These are phyloP conservation scores for Lithosia quadra DNA, from an alignment of 2,888 invertebrate genomes.

Conservation along the genomic window DNA sequence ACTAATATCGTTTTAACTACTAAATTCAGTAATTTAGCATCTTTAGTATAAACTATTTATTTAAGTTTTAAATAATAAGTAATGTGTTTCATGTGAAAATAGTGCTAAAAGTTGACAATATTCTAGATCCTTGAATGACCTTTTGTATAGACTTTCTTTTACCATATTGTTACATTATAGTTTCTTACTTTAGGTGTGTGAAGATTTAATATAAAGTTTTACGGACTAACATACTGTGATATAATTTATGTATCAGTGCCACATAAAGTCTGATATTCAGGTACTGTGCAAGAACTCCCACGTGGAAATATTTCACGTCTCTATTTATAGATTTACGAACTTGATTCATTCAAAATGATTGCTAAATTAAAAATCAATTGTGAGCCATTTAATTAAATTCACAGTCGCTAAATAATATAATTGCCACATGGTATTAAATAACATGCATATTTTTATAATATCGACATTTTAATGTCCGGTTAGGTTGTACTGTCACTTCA, in stretches of 20 bases:
- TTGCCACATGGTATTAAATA: constrained; percentile 18
- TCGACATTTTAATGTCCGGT: constrained; percentile 40
- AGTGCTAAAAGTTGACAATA: constrained; percentile 71
- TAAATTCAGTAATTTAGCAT: constrained; percentile 63
- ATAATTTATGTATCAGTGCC: constrained; percentile 76
- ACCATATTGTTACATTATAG: constrained; percentile 79
- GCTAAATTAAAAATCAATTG: constrained; percentile 61
- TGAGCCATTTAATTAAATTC: constrained; percentile 12
- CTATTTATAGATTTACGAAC: constrained; percentile 83
- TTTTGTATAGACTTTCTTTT: constrained; percentile 82
- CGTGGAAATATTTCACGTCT: constrained; percentile 85
- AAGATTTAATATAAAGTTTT: constrained; percentile 59
- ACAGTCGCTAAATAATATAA: constrained; percentile 9
- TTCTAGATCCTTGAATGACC: constrained; percentile 85
- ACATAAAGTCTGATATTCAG: constrained; percentile 76
- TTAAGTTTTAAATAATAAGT: constrained; percentile 72
- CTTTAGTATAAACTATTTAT: constrained; percentile 68
- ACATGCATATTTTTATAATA: constrained; percentile 26
- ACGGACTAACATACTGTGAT: constrained; percentile 72
- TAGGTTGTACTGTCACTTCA: constrained; percentile 36
- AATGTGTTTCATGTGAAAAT: constrained; percentile 74
- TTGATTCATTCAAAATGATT: constrained; percentile 77
- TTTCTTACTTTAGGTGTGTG: constrained; percentile 60
- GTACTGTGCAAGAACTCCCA: constrained; percentile 83
- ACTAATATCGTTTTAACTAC: constrained; percentile 64